Base-by-base conservation (phyloP, 2,797 vertebrate species). In the Apogon talboti region DNA sequence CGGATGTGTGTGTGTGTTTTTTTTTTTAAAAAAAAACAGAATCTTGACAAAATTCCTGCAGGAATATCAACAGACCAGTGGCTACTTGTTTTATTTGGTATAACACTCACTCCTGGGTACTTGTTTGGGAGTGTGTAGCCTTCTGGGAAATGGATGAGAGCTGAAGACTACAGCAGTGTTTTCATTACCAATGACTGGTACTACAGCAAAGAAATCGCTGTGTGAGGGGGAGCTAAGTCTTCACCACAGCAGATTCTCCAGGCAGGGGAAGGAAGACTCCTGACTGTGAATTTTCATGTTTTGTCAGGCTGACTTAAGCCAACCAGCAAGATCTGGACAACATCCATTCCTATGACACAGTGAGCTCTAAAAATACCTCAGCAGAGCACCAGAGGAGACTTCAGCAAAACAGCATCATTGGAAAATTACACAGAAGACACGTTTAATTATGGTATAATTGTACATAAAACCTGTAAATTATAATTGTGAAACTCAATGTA, bases 311-410 rank as follows among this genome's bases (percentile, higher is more conserved):
- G 74, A 79, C 71, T 89, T 78, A 81, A 87, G 83, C 79, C 79
- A 79, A 84, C 48, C 89, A 85, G 86, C 71, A 74, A 79, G 83
- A 90, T 71, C 87, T 92, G 92, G 91, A 89, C 72, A 57, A 65
- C 77, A 51, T 89, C 85, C 87, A 89, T 78, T 75, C 47, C 75
- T 82, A 74, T 65, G 74, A 90, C 88, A 89, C 63, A 62, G 63
- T 71, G 74, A 75, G 67, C 47, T 82, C 84, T 88, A 91, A 92
- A 91, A 90, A 92, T 90, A 92, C 68, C 67, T 50, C 68, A 28
- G 54, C 40, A 55, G 44, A 83, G 35, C 15, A 57, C 40, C 30
- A 59, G 58, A 49, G 52, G 43, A 53, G 42, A 60, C 42, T 63
- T 74, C 8, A 69, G 40, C 63, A 53, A 74, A 33, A 14, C 33